Percentiles rank a stretch among this genome's conserved stretches.
Conservation (phyloP, 2,797 vertebrate species). For the Alectoris magna region DNA sequence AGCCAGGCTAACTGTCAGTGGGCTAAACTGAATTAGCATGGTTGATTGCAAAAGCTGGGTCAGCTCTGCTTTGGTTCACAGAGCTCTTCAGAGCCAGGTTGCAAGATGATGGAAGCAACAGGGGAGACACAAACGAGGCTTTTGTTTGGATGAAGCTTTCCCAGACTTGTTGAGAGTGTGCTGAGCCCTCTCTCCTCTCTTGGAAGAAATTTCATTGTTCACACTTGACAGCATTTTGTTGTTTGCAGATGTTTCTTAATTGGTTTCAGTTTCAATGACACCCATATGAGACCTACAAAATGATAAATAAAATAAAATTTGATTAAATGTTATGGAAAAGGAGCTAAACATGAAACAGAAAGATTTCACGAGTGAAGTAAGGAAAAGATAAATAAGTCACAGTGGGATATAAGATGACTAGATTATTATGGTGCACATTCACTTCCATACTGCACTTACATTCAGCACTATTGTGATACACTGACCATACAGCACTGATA, state of each 20-base stretch:
- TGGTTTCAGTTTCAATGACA: constrained; percentile 20
- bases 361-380: background rate
- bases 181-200: background rate
- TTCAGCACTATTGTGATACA: background rate
- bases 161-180: background rate
- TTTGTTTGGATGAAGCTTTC: background rate
- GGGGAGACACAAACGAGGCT: background rate
- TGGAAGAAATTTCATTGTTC: constrained; percentile 13
- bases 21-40: background rate
- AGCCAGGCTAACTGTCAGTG: background rate
- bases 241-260: constrained; percentile 41
- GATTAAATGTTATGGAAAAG: constrained; percentile 1
- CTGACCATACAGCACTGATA: background rate
- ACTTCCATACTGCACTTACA: background rate
- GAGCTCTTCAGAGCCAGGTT: background rate
- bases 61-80: background rate
- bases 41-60: background rate
- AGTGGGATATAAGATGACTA: background rate
- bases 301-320: constrained; percentile 34
- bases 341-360: background rate
- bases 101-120: background rate
- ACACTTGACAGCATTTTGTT: background rate
- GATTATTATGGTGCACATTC: background rate
- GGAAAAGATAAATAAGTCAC: background rate
- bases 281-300: constrained; percentile 5